A percentile compares a stretch with the other conserved stretches of the same genome.
Evolutionary conservation across 2,113 vertebrate genomes (phyloP).

Genomic region (Tamias sibiricus): DNA sequence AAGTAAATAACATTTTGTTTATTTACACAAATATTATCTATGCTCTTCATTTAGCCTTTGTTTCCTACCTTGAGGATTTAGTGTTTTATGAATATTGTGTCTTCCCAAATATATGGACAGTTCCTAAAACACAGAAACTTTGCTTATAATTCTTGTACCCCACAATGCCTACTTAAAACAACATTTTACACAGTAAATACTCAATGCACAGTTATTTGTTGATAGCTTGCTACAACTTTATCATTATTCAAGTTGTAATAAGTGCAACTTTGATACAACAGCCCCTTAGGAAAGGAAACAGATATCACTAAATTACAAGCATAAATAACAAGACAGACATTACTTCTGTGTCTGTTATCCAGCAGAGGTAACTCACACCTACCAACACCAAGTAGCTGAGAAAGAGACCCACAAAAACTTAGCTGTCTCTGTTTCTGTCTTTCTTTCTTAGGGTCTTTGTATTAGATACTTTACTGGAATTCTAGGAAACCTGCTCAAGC

Average conservation of each 20-base stretch:
- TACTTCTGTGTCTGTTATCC: not conserved
- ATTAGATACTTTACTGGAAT: too few relatives aligned
- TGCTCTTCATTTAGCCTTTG: not conserved
- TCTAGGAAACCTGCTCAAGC: not conserved
- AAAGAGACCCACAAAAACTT: not conserved
- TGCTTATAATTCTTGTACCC: not conserved
- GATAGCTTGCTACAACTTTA: not conserved
- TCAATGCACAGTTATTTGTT: not conserved
- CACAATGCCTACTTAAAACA: not conserved
- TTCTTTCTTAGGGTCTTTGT: too few relatives aligned
- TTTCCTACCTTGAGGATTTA: not conserved
- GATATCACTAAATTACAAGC: not conserved
- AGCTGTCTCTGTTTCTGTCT: too few relatives aligned
- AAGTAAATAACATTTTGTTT: not conserved
- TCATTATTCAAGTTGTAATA: not conserved
- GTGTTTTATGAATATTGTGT: not conserved
- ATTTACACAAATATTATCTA: not conserved
- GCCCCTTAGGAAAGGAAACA: not conserved
- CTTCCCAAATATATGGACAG: not conserved
- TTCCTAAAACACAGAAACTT: not conserved
- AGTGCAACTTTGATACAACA: not conserved
- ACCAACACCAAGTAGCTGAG: not conserved
- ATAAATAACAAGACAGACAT: not conserved
- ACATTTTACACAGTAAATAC: not conserved
- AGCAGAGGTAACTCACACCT: not conserved